Evolutionary conservation across 1,140 invertebrate genomes (phyloP).

Genomic region (Drosophila punjabiensis): DNA sequence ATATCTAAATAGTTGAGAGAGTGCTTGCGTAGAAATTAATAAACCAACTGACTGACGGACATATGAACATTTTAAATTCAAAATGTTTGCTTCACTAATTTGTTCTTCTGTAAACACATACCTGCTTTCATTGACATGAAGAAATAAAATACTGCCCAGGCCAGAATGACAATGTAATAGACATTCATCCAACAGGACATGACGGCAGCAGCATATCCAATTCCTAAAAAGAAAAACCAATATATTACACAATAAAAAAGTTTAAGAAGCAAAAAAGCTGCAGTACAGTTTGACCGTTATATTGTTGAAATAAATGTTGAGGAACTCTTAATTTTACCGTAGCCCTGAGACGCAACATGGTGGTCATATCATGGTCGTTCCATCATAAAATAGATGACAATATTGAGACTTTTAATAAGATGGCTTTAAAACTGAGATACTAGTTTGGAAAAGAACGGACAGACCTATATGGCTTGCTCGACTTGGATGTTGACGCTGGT

Average conservation of each 20-base stretch:
- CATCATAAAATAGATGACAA: no score
- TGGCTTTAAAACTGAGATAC: no score
- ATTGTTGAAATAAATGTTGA: not conserved
- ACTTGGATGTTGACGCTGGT: no score
- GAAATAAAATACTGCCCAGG: slow-evolving; percentile 99
- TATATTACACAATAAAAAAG: not conserved
- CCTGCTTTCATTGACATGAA: slow-evolving; percentile 95
- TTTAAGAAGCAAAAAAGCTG: not conserved
- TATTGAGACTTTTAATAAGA: no score
- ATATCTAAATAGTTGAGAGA: not conserved
- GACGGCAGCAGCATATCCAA: slow-evolving; percentile 98
- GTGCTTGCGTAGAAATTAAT: not conserved
- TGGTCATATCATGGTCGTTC: no score
- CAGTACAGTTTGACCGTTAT: not conserved
- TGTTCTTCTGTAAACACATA: slow-evolving; percentile 82
- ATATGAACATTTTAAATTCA: not conserved
- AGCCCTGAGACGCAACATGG: no score
- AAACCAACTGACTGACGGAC: not conserved
- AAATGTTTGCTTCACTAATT: not conserved
- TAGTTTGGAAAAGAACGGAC: no score
- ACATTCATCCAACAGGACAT: slow-evolving; percentile 99
- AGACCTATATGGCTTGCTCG: no score
- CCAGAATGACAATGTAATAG: slow-evolving; percentile 99
- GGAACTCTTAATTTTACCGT: no score
- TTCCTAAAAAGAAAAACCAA: slow-evolving; percentile 93